phyloP scores from a whole-genome alignment of 1,140 invertebrate species.

The Metopolophium dirhodum region DNA sequence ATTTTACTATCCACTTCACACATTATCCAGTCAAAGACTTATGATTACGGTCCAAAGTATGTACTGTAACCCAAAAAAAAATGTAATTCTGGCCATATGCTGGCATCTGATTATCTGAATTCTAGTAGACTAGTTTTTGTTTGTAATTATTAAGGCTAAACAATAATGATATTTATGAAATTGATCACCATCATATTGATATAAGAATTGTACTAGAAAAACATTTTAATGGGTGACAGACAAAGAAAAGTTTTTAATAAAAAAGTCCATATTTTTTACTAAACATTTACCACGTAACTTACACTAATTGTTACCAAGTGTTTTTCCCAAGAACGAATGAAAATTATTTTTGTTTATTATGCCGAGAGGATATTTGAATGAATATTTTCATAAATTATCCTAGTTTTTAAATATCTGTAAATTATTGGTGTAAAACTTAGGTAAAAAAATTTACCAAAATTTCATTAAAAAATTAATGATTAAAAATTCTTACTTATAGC shows the following conservation, averaged over 20 bases:
- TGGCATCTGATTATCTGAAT: background rate
- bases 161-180: background rate
- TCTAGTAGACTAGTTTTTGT: background rate
- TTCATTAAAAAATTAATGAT: background rate
- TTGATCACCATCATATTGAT: background rate
- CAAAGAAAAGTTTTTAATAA: background rate
- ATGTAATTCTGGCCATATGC: no score
- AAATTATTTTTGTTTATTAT: background rate
- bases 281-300: background rate
- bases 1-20: constrained; percentile 44
- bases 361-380: no score
- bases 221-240: background rate
- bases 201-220: background rate
- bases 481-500: background rate
- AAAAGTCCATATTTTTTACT: background rate
- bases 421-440: background rate
- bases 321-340: background rate
- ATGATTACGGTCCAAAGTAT: constrained; percentile 46
- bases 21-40: constrained; percentile 50
- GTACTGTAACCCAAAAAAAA: background rate
- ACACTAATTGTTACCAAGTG: background rate
- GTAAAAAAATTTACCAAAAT: background rate
- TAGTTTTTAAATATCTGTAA: background rate
- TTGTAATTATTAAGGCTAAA: background rate
- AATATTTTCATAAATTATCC: background rate